Evolutionary conservation across 2,113 vertebrate genomes (phyloP).

Genomic region (Hyperopisus bebe): DNA sequence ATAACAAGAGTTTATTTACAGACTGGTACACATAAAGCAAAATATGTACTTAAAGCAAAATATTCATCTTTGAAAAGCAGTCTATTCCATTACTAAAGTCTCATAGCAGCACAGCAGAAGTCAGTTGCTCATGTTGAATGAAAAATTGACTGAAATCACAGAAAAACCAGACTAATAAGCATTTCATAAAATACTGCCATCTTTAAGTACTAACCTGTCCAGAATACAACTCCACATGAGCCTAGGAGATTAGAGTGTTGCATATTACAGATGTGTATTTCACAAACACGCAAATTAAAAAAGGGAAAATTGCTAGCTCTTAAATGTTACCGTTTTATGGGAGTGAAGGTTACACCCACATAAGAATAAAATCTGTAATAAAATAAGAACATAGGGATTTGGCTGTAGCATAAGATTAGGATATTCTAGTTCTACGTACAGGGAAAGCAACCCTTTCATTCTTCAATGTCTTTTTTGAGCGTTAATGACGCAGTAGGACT

Average conservation of each 20-base stretch:
- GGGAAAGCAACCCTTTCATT: background rate
- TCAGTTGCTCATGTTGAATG: background rate
- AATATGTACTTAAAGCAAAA: background rate
- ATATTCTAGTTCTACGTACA: background rate
- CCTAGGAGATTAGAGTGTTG: background rate
- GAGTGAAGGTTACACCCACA: background rate
- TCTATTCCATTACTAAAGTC: background rate
- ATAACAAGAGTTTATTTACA: constrained; percentile 10
- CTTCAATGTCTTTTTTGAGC: background rate
- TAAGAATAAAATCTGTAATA: background rate
- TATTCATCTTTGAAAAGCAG: background rate
- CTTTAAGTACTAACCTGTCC: background rate
- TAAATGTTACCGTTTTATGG: background rate
- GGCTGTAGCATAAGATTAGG: background rate
- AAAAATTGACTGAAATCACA: background rate
- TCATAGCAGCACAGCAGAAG: background rate
- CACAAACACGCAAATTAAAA: background rate
- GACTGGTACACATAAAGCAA: background rate
- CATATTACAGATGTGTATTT: background rate
- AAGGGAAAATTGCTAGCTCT: background rate
- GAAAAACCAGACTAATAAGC: background rate
- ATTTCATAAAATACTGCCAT: background rate
- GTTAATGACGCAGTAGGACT: background rate
- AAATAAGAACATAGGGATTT: background rate
- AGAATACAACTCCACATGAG: background rate